Conservation (phyloP, 2,113 vertebrate species). For the Heteronetta atricapilla region DNA sequence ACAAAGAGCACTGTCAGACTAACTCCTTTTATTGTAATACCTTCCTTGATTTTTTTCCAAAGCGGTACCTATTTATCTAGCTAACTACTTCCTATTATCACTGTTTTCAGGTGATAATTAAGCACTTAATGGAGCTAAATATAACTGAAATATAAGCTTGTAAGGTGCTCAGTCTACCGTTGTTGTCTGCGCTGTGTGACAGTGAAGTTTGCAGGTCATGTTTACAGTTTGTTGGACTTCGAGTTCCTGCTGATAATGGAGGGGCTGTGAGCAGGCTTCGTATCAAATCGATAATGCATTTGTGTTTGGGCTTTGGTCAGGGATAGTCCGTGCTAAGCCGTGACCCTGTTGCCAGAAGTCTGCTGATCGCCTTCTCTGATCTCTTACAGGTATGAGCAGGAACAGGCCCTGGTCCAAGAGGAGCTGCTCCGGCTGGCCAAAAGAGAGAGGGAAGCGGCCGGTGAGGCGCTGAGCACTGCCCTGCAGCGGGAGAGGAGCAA, state of each 20-base stretch:
- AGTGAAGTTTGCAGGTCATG: neutral
- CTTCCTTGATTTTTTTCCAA: neutral
- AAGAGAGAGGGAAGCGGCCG: constrained; percentile 80
- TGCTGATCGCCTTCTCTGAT: neutral
- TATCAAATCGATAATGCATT: neutral
- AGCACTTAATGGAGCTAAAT: neutral
- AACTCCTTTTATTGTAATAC: neutral
- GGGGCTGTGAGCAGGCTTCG: neutral
- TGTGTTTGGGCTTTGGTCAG: neutral
- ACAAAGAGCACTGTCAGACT: neutral
- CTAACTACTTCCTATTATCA: neutral
- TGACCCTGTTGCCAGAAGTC: neutral
- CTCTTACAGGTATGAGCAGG: constrained; percentile 81
- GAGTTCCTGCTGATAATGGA: neutral
- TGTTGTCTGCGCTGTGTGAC: neutral
- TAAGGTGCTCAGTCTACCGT: neutral
- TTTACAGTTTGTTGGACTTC: neutral
- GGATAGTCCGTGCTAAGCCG: neutral
- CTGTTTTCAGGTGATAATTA: neutral
- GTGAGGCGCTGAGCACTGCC: constrained; percentile 57
- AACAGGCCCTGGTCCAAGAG: constrained; percentile 85
- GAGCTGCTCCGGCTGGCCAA: constrained; percentile 80
- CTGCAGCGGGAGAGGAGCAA: constrained; percentile 67
- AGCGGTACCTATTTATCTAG: neutral
- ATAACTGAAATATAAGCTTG: neutral